Conservation (phyloP, 2,113 vertebrate species). For the Speoplatyrhinus poulsoni region DNA sequence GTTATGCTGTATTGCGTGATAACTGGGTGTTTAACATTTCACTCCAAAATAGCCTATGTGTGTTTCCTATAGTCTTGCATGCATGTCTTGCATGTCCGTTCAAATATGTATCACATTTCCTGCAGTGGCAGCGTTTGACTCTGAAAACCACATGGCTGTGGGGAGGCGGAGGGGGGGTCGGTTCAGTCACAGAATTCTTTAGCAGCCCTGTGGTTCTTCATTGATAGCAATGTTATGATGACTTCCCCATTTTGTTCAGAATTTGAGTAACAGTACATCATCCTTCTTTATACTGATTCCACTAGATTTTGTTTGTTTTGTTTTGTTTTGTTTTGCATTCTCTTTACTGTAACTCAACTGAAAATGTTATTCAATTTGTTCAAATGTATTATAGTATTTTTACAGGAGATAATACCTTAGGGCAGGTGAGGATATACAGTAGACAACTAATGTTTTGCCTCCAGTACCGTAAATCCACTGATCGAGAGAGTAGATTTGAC, state of each 20-base stretch:
- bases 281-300: conserved; percentile 8
- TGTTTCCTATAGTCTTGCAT: conserved; percentile 26
- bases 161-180: not conserved
- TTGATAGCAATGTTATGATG: conserved; percentile 37
- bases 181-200: conserved; percentile 25
- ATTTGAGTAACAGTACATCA: conserved; percentile 4
- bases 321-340: too few species aligned
- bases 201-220: conserved; percentile 16
- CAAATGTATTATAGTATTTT: not conserved
- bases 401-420: not conserved
- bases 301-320: not conserved
- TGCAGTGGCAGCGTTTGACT: conserved; percentile 33
- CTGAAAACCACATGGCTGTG: conserved; percentile 19
- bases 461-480: too few species aligned
- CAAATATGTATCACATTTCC: conserved; percentile 59
- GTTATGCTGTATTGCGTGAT: conserved; percentile 30
- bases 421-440: too few species aligned
- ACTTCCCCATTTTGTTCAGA: conserved; percentile 12
- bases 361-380: not conserved
- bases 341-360: not conserved
- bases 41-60: conserved; percentile 32
- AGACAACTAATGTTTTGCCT: too few species aligned
- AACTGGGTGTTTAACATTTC: conserved; percentile 34
- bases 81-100: conserved; percentile 47
- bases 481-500: too few species aligned